Base-by-base conservation (phyloP, 2,888 invertebrate genomes). In the Halictus quadricinctus region DNA sequence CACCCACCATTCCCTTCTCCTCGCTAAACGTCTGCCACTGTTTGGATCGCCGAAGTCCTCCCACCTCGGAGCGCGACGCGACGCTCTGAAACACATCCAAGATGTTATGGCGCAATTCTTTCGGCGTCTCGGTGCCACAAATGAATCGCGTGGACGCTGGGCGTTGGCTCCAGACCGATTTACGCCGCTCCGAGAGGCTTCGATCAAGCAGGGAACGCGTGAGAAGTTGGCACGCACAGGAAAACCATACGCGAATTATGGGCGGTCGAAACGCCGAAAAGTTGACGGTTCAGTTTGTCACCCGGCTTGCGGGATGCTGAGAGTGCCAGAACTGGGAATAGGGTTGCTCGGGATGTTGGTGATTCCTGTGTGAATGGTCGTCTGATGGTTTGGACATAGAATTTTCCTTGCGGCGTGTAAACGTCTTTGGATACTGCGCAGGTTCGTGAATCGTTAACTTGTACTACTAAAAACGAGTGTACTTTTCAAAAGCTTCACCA, bases 41-140 rank as follows among this genome's bases (percentile, higher is more conserved):
- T 43, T 69, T 21, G 29, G 36, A 46, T 78, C 41, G 43, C 25
- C 43, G 58, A 58, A 7, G 7, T 2, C 36, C 50, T 54, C 21
- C 18, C 21, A 7, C 54, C 21, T n/a, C n/a, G 54, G n/a, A n/a
- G 54, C n/a, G 18, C 50, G 43, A 41, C 21, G n/a, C 15, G 21
- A n/a, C 36, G n/a, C 41, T 5, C 64, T 80, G 81, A 72, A 80
- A 81, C 46, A 48, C 41, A 50, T 81, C 72, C 81, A 54, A 72
- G 70, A 60, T 60, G 80, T 81, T 81, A 80, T 54, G 21, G 60
- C 72, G 29, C 72, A 46, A 79, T 41, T 72, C 41, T 29, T 72
- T 64, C 43, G 60, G 58, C 64, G 72, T 66, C 81, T 43, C 7
- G 25, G 25, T 41, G 15, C 41, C 43, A 29, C 15, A 64, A 41